Evolutionary conservation across 2,888 invertebrate genomes (phyloP), one percentile per base, ranked within the genome.

Genomic region (Rambutsinella grinnellia): DNA sequence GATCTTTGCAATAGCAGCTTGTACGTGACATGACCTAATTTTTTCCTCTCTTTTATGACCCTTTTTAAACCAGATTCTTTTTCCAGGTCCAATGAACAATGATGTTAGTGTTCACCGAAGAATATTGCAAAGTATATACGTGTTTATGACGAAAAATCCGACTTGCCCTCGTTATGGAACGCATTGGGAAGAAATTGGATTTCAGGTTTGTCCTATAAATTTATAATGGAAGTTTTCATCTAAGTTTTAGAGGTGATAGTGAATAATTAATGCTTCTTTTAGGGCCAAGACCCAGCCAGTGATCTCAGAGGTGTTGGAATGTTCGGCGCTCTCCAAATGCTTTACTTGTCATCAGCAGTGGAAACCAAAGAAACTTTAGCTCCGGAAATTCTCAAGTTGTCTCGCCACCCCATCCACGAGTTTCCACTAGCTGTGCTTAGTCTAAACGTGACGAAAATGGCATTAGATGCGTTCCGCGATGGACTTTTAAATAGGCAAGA

Each of bases 121-220:
- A 19, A 81, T 84, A 26, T 51, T 84, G 3, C 83, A 82, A 61
- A 84, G 84, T 60, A 82, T 84, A 57, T 84, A 82, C 27, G 83
- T 84, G 13, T 84, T 84, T 63, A 82, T 84, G 79, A 84, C 84
- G 6, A 82, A 82, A 65, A 83, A 82, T 44, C 81, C 84, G 5
- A 76, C 81, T 58, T 88, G 88, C 82, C 86, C 87, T 13, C 84
- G 88, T n/a, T 87, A 85, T 84, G 89, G 89, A 10, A 84, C 84
- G 57, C 89, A 89, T 82, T 89, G 89, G 89, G 89, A 89, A 83
- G 86, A 86, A 72, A 87, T 89, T 62, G 89, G 89, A n/a, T 89
- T 89, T 84, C 89, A 89, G 83, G 85, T 85, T 79, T 27, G 36
- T 28, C 23, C 15, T 26, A 46, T 36, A 5, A 13, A 57, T 24